phyloP scores from a whole-genome alignment of 2,113 vertebrate genomes.

The Holacanthus passer region DNA sequence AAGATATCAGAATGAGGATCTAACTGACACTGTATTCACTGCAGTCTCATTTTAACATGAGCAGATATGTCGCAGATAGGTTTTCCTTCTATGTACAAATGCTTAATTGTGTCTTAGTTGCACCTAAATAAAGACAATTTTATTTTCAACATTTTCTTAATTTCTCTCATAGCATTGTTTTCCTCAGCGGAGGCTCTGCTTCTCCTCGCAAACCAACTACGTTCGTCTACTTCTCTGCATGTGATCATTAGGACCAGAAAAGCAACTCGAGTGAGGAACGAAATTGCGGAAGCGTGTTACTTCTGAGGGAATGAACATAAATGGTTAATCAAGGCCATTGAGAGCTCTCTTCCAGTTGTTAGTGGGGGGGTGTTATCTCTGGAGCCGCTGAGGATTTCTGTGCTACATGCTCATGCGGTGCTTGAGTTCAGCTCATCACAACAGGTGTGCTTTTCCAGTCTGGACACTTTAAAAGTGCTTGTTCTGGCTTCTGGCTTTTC shows the following conservation, averaged over 20 bases:
- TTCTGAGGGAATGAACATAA: conserved; percentile 55
- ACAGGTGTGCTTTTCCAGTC: conserved; percentile 49
- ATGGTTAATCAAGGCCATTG: conserved; percentile 70
- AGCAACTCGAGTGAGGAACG: conserved; percentile 39
- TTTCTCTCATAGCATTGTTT: conserved; percentile 32
- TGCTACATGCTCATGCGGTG: conserved; percentile 12
- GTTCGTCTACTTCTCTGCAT: conserved; percentile 6
- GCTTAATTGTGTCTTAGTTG: not conserved
- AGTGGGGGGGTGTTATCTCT: conserved; percentile 34
- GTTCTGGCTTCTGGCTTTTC: conserved; percentile 16
- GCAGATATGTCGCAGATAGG: not conserved
- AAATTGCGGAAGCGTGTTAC: conserved; percentile 56
- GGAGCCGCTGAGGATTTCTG: conserved; percentile 30
- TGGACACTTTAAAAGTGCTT: conserved; percentile 39
- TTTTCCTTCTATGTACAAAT: not conserved
- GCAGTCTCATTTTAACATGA: too few relatives aligned
- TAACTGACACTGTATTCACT: too few relatives aligned
- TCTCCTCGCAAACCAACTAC: conserved; percentile 21
- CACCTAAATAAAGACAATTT: not conserved
- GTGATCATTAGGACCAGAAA: conserved; percentile 50
- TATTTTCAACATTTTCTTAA: conserved; percentile 6
- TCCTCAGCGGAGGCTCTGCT: conserved; percentile 13
- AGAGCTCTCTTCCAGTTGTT: conserved; percentile 44
- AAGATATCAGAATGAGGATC: not conserved
- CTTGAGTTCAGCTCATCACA: conserved; percentile 42